Evolutionary conservation across 2,113 vertebrate species (phyloP).

Genomic region (Trichomycterus rosablanca): DNA sequence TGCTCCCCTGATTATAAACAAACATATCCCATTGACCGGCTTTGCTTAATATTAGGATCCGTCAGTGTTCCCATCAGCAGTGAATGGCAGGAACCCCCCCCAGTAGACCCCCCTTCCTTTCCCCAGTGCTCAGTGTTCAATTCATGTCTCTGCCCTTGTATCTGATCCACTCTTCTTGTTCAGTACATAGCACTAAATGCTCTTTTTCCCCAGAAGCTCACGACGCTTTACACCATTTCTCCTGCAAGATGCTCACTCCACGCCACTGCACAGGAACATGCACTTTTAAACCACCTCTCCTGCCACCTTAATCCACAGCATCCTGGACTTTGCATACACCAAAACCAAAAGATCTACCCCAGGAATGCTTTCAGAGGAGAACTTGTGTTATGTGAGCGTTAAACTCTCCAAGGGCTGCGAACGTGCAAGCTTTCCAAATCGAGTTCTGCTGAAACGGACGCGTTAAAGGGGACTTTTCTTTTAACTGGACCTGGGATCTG

Average conservation of each 20-base stretch:
- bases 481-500: not conserved
- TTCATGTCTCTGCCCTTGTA: too few species aligned
- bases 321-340: not conserved
- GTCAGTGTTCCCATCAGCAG: too few species aligned
- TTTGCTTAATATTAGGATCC: too few species aligned
- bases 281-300: slow-evolving; percentile 89
- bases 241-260: slow-evolving; percentile 93
- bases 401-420: slow-evolving; percentile 12
- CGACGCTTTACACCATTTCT: slow-evolving; percentile 90
- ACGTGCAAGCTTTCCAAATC: slow-evolving; percentile 8
- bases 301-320: slow-evolving; percentile 73
- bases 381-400: slow-evolving; percentile 31
- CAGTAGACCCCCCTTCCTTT: too few species aligned
- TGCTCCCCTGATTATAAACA: too few species aligned
- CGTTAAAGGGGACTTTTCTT: not conserved
- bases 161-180: too few species aligned
- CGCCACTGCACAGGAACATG: slow-evolving; percentile 89
- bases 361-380: slow-evolving; percentile 32
- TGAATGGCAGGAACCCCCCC: too few species aligned
- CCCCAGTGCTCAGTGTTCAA: too few species aligned
- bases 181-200: slow-evolving; percentile 48
- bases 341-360: slow-evolving; percentile 29
- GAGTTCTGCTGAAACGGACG: slow-evolving; percentile 9
- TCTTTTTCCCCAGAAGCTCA: slow-evolving; percentile 80
- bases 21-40: too few species aligned